phyloP scores from a whole-genome alignment of 1,140 invertebrate species.

The Aphaenogaster ashmeadi region DNA sequence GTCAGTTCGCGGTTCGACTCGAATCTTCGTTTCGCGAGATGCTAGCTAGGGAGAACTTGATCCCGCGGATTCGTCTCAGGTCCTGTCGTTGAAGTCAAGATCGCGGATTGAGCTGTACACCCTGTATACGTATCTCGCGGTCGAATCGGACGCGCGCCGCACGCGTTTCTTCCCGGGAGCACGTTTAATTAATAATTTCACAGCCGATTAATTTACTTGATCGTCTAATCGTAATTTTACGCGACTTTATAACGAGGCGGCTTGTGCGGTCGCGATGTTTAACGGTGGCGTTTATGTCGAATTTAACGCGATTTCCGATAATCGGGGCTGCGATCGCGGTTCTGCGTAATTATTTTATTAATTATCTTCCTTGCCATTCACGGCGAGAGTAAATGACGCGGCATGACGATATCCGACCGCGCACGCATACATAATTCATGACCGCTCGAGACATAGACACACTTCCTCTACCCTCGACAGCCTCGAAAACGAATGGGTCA shows the following conservation, averaged over 20 bases:
- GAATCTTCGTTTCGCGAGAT: not conserved
- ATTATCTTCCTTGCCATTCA: slow-evolving; percentile 26
- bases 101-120: not conserved
- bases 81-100: not conserved
- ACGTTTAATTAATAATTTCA: slow-evolving; percentile 52
- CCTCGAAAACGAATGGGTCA: slow-evolving; percentile 66
- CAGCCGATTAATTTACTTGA: slow-evolving; percentile 40
- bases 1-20: not conserved
- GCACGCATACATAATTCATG: slow-evolving; percentile 37
- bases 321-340: not conserved
- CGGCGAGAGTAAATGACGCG: slow-evolving; percentile 10
- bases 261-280: not conserved
- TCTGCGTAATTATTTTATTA: slow-evolving; percentile 44
- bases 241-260: slow-evolving; percentile 20
- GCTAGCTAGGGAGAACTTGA: not conserved
- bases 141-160: not conserved
- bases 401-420: not conserved
- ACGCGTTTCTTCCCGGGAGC: no score
- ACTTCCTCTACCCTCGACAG: slow-evolving; percentile 16
- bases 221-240: slow-evolving; percentile 37
- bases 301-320: slow-evolving; percentile 27
- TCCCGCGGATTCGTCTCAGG: not conserved
- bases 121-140: not conserved
- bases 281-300: not conserved
- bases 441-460: slow-evolving; percentile 19